A percentile compares a stretch with the other conserved stretches of the same genome.
phyloP scores from a whole-genome alignment of 2,113 vertebrate genomes.

The Polyodon spathula region DNA sequence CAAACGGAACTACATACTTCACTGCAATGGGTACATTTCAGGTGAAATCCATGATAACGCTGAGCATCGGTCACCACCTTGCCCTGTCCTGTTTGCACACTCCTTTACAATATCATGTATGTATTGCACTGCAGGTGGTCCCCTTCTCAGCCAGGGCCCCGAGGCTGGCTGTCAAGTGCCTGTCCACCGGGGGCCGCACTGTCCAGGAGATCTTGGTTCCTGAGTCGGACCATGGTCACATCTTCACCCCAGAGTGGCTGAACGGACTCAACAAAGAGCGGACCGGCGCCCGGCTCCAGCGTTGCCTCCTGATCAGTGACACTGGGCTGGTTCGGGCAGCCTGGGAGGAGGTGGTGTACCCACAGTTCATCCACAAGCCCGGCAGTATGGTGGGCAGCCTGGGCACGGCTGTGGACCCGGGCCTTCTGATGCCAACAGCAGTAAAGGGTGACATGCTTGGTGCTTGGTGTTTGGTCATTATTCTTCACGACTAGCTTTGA shows the following conservation, averaged over 20 bases:
- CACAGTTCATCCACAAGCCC: slow-evolving; percentile 48
- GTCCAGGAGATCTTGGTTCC: slow-evolving; percentile 75
- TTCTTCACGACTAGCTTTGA: too few species aligned
- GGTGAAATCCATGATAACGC: too few species aligned
- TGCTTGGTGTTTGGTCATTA: not conserved
- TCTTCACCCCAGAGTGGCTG: slow-evolving; percentile 83
- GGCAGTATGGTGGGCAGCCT: slow-evolving; percentile 41
- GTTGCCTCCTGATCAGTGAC: slow-evolving; percentile 41
- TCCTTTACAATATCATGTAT: too few species aligned
- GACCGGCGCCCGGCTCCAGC: slow-evolving; percentile 48
- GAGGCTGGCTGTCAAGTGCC: slow-evolving; percentile 74
- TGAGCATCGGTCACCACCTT: too few species aligned
- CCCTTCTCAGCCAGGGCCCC: slow-evolving; percentile 75
- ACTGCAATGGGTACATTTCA: too few species aligned
- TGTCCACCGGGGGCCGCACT: slow-evolving; percentile 69
- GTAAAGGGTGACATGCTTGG: not conserved
- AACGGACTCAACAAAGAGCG: slow-evolving; percentile 81
- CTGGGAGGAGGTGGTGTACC: slow-evolving; percentile 51
- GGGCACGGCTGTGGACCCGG: slow-evolving; percentile 16
- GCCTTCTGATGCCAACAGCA: not conserved
- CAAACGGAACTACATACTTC: too few species aligned
- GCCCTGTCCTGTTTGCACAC: too few species aligned
- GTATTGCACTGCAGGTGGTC: slow-evolving; percentile 45
- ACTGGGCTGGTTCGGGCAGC: slow-evolving; percentile 45
- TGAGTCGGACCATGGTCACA: slow-evolving; percentile 68